Evolutionary conservation across 2,113 vertebrate species (phyloP), one percentile per base, ranked within the genome.

Genomic region (Dasyprocta punctata): DNA sequence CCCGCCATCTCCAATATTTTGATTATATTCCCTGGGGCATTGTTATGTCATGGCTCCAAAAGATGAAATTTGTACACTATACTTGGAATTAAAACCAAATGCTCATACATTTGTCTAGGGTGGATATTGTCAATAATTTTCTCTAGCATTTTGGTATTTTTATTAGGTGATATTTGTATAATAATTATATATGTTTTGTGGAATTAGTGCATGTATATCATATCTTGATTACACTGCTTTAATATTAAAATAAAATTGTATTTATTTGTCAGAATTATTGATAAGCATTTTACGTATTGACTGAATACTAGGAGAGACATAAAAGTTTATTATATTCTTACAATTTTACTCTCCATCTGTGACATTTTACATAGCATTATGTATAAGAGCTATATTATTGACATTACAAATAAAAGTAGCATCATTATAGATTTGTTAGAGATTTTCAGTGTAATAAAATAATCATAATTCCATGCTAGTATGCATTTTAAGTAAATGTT

Each of bases 251-350:
- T 56, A 16, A 44, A 54, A 65, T 61, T 77, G 36, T 77, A 11
- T 89, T 87, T 85, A 63, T 86, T 14, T 61, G 5, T 78, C 26
- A 13, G 86, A 82, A 78, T 82, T 92, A 87, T 87, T 92, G 49
- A 38, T 58, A 56, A 44, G 9, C 80, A 6, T 92, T 96, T 93
- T 85, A 44, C 7, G 36, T 67, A 90, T 69, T 82, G 9, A 69
- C 44, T 92, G 16, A 47, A 38, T 95, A 81, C 13, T 78, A 60
- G 5, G 36, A 81, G 89, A 96, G 88, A 92, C 38, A 44, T 24
- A 44, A 47, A 52, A 47, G 52, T 96, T 97, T 97, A 95, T 96
- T 97, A 75, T 96, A 86, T 97, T 80, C 7, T 88, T 95, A 61
- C 85, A 97, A 78, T 80, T 95, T 93, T 97, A 75, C 60, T 96